Conservation (phyloP, 2,888 invertebrate genomes). For the Eucriotettix oculatus region DNA sequence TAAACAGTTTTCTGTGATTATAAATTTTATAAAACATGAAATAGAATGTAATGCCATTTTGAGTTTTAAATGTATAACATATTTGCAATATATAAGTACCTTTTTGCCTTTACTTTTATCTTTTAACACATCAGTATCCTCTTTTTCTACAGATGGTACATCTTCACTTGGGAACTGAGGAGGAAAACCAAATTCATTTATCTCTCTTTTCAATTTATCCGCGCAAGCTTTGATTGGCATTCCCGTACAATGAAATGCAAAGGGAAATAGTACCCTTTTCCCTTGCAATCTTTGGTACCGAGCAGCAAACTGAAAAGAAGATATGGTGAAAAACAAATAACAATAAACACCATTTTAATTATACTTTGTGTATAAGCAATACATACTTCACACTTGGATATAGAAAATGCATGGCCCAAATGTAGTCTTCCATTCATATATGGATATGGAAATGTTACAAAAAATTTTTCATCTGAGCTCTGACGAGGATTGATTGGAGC, state of each 20-base stretch:
- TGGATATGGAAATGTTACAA: constrained; percentile 93
- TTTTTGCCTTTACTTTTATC: constrained; percentile 88
- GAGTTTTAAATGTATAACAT: background rate
- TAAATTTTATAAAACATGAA: no score
- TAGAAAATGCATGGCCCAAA: constrained; percentile 90
- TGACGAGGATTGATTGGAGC: constrained; percentile 46
- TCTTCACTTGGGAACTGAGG: constrained; percentile 62
- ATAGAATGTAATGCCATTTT: no score
- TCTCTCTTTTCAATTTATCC: constrained; percentile 89
- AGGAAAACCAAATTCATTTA: constrained; percentile 80
- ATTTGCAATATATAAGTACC: constrained; percentile 22
- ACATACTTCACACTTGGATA: constrained; percentile 87
- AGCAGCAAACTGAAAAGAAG: constrained; percentile 55
- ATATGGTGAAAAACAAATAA: background rate
- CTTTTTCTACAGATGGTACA: constrained; percentile 16
- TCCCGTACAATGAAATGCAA: constrained; percentile 97
- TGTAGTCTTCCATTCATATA: constrained; percentile 99
- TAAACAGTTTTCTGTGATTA: no score
- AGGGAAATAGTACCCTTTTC: constrained; percentile 82
- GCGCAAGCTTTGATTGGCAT: constrained; percentile 99
- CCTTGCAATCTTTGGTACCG: constrained; percentile 88
- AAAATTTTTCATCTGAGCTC: constrained; percentile 58
- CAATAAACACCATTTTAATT: background rate
- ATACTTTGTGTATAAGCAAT: background rate
- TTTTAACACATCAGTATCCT: constrained; percentile 45